Percentiles rank a stretch among this genome's conserved stretches.
phyloP scores from a whole-genome alignment of 2,113 vertebrate genomes.

The Hypanus sabinus region DNA sequence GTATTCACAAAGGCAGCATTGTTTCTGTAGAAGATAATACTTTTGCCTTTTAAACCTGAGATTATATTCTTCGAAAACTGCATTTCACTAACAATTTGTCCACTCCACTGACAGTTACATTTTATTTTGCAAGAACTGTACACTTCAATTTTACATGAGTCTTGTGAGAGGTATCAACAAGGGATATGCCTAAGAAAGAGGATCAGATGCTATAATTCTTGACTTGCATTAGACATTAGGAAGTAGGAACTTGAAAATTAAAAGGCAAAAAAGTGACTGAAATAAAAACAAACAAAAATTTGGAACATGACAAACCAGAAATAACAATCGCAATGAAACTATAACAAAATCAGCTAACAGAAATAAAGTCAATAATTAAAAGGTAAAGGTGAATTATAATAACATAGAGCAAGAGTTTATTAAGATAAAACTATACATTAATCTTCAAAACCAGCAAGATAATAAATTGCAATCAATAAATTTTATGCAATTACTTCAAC shows the following conservation, averaged over 20 bases:
- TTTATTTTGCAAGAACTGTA: neutral
- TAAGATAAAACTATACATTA: neutral
- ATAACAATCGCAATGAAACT: neutral
- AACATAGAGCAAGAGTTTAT: neutral
- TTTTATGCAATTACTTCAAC: no score
- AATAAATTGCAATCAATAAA: neutral
- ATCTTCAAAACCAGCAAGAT: neutral
- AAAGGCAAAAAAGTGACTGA: neutral
- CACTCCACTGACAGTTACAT: neutral
- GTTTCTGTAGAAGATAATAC: neutral
- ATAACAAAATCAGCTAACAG: neutral
- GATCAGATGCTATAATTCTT: neutral
- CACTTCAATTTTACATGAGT: neutral
- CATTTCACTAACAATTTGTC: neutral
- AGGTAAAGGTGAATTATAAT: neutral
- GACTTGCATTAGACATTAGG: neutral
- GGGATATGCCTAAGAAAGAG: neutral
- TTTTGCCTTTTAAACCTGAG: neutral
- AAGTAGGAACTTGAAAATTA: neutral
- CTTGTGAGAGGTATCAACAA: neutral
- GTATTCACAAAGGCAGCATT: neutral
- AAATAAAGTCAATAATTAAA: neutral
- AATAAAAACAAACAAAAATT: neutral
- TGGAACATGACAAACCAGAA: neutral
- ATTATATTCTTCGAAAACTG: neutral